A percentile compares a stretch with the other conserved stretches of the same genome.
Evolutionary conservation across 1,140 invertebrate genomes (phyloP).

Genomic region (Diorhabda sublineata): DNA sequence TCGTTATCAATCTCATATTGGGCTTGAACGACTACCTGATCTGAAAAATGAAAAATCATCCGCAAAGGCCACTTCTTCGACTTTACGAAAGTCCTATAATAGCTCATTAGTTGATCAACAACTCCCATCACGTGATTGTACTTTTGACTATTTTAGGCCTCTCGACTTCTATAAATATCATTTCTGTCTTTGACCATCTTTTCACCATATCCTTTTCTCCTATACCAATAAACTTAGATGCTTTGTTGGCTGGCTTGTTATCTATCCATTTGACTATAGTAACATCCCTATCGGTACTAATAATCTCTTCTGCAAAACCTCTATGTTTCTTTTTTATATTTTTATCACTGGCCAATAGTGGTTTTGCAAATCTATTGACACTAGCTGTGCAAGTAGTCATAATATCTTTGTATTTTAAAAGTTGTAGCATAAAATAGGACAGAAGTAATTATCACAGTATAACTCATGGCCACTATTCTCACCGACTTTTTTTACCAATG

Average conservation of each 20-base stretch:
- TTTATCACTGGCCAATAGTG: conserved; percentile 42
- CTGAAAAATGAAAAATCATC: conserved; percentile 11
- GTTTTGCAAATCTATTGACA: conserved; percentile 43
- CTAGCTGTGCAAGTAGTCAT: conserved; percentile 42
- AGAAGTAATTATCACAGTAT: conserved; percentile 42
- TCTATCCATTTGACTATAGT: conserved; percentile 46
- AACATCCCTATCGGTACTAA: conserved; percentile 38
- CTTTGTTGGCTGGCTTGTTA: conserved; percentile 34
- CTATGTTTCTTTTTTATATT: conserved; percentile 41
- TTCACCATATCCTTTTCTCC: conserved; percentile 41
- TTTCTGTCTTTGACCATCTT: conserved; percentile 39
- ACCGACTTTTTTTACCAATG: conserved; percentile 19
- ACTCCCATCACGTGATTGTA: conserved; percentile 24
- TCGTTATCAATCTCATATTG: conserved; percentile 19
- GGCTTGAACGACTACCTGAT: conserved; percentile 12
- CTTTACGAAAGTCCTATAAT: conserved; percentile 11
- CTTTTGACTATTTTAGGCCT: conserved; percentile 30
- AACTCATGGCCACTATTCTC: conserved; percentile 28
- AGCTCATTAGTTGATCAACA: conserved; percentile 8
- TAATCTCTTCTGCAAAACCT: conserved; percentile 44
- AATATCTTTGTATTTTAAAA: conserved; percentile 42
- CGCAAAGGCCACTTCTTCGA: conserved; percentile 21
- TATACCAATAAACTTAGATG: conserved; percentile 47
- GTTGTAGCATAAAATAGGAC: conserved; percentile 42
- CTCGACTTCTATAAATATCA: conserved; percentile 26